phyloP scores from a whole-genome alignment of 2,113 vertebrate species.

The Dipodomys spectabilis region DNA sequence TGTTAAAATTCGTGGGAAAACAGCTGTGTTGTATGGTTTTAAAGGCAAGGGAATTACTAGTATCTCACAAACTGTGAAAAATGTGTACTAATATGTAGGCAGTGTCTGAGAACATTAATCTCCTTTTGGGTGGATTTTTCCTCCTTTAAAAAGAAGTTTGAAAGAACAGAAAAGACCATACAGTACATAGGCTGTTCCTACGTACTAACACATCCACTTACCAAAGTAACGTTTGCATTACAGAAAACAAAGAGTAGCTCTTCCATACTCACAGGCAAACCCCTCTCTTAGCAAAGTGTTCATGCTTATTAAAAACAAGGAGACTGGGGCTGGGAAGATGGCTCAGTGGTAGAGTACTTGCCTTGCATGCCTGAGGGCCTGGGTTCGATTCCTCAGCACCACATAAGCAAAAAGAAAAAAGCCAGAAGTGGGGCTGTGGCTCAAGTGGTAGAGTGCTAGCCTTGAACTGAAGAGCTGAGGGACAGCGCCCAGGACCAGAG shows the following conservation, averaged over 20 bases:
- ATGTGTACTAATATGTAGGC: background rate
- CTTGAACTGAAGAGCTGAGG: too few species aligned
- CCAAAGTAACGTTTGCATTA: background rate
- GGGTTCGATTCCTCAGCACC: too few species aligned
- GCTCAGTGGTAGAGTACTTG: too few species aligned
- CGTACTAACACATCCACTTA: background rate
- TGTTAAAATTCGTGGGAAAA: conserved; percentile 65
- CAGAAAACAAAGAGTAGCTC: background rate
- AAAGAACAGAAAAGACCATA: background rate
- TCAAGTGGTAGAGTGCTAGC: too few species aligned
- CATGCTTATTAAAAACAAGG: background rate
- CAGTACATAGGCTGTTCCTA: background rate
- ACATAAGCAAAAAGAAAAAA: too few species aligned
- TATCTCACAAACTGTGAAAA: conserved; percentile 50
- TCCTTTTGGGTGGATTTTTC: background rate
- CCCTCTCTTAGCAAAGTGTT: background rate
- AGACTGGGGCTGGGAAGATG: too few species aligned
- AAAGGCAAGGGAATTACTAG: conserved; percentile 38
- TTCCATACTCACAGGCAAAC: background rate
- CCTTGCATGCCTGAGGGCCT: too few species aligned
- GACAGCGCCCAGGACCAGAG: too few species aligned
- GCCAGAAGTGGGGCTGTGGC: too few species aligned
- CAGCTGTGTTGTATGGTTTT: conserved; percentile 3
- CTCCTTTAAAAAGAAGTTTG: conserved; percentile 34
- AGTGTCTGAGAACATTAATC: conserved; percentile 10